These are phyloP conservation scores for Gryon sp. DNA, from an alignment of 1,140 invertebrate species.

Conservation along the genomic window DNA sequence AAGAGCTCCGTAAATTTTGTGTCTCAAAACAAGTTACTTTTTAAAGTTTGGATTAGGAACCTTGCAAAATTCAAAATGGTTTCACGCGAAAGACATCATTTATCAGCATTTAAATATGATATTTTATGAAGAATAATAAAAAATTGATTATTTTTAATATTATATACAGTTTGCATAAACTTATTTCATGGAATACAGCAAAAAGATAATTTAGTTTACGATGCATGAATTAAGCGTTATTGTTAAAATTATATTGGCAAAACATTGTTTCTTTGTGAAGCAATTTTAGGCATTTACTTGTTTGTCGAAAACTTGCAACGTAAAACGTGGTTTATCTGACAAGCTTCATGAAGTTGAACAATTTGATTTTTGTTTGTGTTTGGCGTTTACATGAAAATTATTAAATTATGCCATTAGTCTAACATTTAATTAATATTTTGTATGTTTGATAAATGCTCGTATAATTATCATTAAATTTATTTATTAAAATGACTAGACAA, in stretches of 20 bases:
- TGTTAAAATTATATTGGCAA: not conserved
- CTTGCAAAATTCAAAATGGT: not conserved
- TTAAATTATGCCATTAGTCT: not conserved
- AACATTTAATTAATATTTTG: not conserved
- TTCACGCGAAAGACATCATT: slow-evolving; percentile 25
- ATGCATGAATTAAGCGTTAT: too few relatives aligned
- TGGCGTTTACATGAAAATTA: not conserved
- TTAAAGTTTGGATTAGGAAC: slow-evolving; percentile 23
- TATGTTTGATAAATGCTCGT: too few relatives aligned
- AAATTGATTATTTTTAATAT: not conserved
- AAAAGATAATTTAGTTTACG: too few relatives aligned
- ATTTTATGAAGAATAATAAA: slow-evolving; percentile 16
- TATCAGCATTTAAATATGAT: slow-evolving; percentile 51
- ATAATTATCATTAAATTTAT: too few relatives aligned
- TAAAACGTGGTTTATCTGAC: slow-evolving; percentile 1
- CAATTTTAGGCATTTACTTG: not conserved
- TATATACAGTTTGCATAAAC: too few relatives aligned
- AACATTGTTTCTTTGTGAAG: not conserved
- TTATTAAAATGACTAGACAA: too few relatives aligned
- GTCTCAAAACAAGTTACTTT: slow-evolving; percentile 2
- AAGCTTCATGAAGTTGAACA: not conserved
- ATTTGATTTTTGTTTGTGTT: not conserved
- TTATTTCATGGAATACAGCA: too few relatives aligned
- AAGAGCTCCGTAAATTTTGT: slow-evolving; percentile 58
- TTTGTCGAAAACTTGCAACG: not conserved